A percentile compares a stretch with the other conserved stretches of the same genome.
phyloP scores from a whole-genome alignment of 2,113 vertebrate genomes.

The Phylloscopus whistleri region DNA sequence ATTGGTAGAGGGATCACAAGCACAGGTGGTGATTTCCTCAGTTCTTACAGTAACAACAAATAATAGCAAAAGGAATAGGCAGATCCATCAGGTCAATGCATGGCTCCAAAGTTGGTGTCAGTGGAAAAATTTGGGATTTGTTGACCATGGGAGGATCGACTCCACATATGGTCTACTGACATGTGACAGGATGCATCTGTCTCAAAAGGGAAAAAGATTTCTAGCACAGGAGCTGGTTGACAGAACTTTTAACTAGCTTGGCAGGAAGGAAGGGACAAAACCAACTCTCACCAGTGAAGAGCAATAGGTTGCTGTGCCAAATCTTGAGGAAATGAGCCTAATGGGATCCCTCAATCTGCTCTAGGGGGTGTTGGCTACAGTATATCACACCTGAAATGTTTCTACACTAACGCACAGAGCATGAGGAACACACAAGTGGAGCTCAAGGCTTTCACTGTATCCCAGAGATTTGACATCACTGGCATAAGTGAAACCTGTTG shows the following conservation, averaged over 20 bases:
- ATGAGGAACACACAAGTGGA: no score
- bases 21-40: not conserved
- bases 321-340: not conserved
- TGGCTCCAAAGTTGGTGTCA: not conserved
- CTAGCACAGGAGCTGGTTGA: not conserved
- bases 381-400: not conserved
- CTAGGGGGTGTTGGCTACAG: no score
- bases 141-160: not conserved
- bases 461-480: not conserved
- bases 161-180: not conserved
- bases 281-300: not conserved
- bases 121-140: fast-evolving
- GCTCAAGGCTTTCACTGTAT: not conserved
- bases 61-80: not conserved
- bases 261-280: not conserved
- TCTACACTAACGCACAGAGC: not conserved
- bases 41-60: not conserved
- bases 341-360: not conserved
- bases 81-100: not conserved
- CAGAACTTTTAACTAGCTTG: not conserved
- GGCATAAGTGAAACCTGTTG: not conserved
- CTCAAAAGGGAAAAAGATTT: not conserved
- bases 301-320: not conserved
- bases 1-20: not conserved
- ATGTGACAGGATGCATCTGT: not conserved